Base-by-base conservation (phyloP, 1,140 invertebrate genomes). In the Scylla paramamosain region DNA sequence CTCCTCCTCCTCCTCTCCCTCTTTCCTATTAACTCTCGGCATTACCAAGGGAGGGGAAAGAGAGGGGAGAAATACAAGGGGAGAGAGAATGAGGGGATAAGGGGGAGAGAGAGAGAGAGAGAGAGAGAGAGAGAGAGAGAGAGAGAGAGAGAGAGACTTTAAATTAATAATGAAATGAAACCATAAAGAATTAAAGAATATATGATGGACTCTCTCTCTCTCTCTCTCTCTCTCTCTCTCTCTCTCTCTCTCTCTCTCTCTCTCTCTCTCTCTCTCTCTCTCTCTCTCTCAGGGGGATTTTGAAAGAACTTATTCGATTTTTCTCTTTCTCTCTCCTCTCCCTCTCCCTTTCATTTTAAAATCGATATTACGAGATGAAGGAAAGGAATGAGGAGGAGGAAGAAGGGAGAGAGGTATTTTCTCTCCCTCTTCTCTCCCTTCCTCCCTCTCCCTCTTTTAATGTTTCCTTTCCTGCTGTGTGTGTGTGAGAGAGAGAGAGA, bases 401-500 rank as follows among this genome's bases (percentile, higher is more conserved):
- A 14, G 28, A 14, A 86, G 8, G 83, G 8, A 39, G 83, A 28
- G 6, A 2, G 25, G 25, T 67, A 46, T 59, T 67, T 29, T 59
- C 52, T 28, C 32, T 31, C 46, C 14, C 32, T 52, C 91, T 67
- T 48, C 59, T 52, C 32, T 39, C 29, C 48, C 90, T 29, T 6
- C 29, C 52, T 91, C 90, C 12, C 46, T 52, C 52, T 52, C 52
- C n/a, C 28, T 67, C 46, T 59, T 29, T 67, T 59, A 14, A 29
- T 67, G n/a, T 77, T 8, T 90, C 32, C 88, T 46, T 45, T 28
- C 88, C 52, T 20, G 52, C 16, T 59, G n/a, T n/a, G n/a, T n/a
- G n/a, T n/a, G n/a, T n/a, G n/a, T n/a, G 84, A 86, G 84, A 86
- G 84, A 86, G 84, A 86, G 84, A 88, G 87, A 88, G n/a, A 39